These are phyloP conservation scores for Dasypogon diadema DNA, from an alignment of 2,888 invertebrate species.

Conservation along the genomic window DNA sequence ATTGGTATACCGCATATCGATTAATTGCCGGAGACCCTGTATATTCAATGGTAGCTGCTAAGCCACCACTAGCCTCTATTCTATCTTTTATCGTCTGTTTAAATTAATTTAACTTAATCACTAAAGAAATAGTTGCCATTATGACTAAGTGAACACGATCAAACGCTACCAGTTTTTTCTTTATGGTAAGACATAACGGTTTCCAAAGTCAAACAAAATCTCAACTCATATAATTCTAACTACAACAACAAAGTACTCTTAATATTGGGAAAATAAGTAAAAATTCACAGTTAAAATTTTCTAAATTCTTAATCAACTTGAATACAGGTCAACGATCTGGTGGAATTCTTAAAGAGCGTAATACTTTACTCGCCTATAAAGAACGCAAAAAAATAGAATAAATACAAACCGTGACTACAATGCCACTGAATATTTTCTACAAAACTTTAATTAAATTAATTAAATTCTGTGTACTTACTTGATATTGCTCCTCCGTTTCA, in stretches of 20 bases:
- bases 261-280: conserved; percentile 33
- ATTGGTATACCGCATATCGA: too few relatives aligned
- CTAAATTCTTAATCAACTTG: conserved; percentile 54
- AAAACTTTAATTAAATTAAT: conserved; percentile 14
- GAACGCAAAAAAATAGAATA: conserved; percentile 57
- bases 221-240: conserved; percentile 32
- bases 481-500: conserved; percentile 79
- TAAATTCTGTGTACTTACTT: conserved; percentile 70
- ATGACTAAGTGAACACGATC: conserved; percentile 35
- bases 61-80: too few relatives aligned
- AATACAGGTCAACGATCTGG: conserved; percentile 75
- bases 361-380: conserved; percentile 82
- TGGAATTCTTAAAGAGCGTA: conserved; percentile 80
- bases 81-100: too few relatives aligned
- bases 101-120: background rate
- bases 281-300: conserved; percentile 52
- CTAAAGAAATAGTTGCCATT: background rate
- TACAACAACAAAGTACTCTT: conserved; percentile 36
- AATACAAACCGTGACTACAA: conserved; percentile 27
- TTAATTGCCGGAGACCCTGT: too few relatives aligned
- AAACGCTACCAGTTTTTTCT: background rate
- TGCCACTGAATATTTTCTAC: conserved; percentile 15
- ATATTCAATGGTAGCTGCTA: too few relatives aligned
- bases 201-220: conserved; percentile 24
- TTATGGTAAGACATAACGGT: background rate